Conservation (phyloP, 2,113 vertebrate species). For the Polypterus senegalus region DNA sequence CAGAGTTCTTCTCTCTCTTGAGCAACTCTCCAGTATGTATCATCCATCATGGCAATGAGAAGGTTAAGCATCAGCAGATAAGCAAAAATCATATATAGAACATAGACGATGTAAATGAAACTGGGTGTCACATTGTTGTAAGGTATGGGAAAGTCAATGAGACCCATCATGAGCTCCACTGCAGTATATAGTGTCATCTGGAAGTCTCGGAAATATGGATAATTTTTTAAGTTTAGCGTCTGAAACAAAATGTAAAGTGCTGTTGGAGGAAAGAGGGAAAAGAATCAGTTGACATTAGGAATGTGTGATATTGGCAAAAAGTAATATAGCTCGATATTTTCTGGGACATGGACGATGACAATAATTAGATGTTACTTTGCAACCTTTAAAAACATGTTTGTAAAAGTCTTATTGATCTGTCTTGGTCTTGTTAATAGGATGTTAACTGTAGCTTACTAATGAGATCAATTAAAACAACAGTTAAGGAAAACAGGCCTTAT, state of each 20-base stretch:
- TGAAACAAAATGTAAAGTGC: conserved; percentile 17
- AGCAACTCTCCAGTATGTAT: conserved; percentile 13
- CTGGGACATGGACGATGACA: too few relatives aligned
- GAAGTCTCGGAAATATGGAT: conserved; percentile 18
- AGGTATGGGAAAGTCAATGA: conserved; percentile 14
- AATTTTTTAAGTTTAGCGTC: not conserved
- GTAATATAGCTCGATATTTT: too few relatives aligned
- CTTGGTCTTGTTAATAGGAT: too few relatives aligned
- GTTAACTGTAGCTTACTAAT: too few relatives aligned
- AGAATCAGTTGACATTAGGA: not conserved
- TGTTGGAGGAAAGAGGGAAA: conserved; percentile 5
- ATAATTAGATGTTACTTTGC: too few relatives aligned
- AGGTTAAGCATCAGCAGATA: conserved; percentile 15
- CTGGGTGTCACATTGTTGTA: conserved; percentile 9
- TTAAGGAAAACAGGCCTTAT: too few relatives aligned
- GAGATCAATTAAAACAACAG: too few relatives aligned
- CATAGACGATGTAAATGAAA: conserved; percentile 11
- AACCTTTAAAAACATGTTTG: too few relatives aligned
- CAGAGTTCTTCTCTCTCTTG: conserved; percentile 7
- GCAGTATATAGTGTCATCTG: not conserved
- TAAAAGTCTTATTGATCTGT: too few relatives aligned
- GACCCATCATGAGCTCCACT: conserved; percentile 15
- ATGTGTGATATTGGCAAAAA: too few relatives aligned
- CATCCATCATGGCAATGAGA: conserved; percentile 14
- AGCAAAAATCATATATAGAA: conserved; percentile 4